Conservation (phyloP, 2,888 invertebrate species). For the Pandemis cinnamomeana region DNA sequence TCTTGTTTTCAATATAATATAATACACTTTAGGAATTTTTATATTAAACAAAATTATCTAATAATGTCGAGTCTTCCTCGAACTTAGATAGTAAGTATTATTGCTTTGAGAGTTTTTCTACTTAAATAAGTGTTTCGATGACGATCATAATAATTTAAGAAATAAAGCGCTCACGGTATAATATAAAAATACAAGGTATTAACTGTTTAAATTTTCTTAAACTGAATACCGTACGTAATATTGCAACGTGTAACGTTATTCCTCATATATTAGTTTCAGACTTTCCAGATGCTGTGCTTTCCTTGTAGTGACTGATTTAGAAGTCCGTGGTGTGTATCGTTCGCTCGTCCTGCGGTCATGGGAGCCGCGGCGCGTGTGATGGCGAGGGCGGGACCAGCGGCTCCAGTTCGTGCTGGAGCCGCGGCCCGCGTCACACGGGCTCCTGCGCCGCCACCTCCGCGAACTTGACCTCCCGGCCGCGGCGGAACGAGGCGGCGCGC, state of each 20-base stretch:
- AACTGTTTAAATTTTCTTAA: neutral
- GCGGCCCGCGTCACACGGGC: conserved; percentile 82
- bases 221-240: neutral
- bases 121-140: neutral
- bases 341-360: conserved; percentile 70
- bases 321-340: conserved; percentile 74
- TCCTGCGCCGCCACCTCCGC: conserved; percentile 67
- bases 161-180: neutral
- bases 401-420: conserved; percentile 83
- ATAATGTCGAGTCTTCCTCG: conserved; percentile 5
- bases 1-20: conserved; percentile 8
- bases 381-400: conserved; percentile 71
- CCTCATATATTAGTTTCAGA: conserved; percentile 1
- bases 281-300: conserved; percentile 2
- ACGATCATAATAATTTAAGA: neutral
- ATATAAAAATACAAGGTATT: neutral
- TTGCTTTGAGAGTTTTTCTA: neutral
- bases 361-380: conserved; percentile 51
- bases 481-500: conserved; percentile 76
- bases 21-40: conserved; percentile 1
- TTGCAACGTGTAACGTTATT: neutral
- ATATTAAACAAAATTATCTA: conserved; percentile 12
- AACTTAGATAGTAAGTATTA: neutral
- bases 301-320: conserved; percentile 46
- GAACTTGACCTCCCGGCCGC: conserved; percentile 82